Conservation (phyloP, 2,888 invertebrate genomes). For the Hypsopygia costalis region DNA sequence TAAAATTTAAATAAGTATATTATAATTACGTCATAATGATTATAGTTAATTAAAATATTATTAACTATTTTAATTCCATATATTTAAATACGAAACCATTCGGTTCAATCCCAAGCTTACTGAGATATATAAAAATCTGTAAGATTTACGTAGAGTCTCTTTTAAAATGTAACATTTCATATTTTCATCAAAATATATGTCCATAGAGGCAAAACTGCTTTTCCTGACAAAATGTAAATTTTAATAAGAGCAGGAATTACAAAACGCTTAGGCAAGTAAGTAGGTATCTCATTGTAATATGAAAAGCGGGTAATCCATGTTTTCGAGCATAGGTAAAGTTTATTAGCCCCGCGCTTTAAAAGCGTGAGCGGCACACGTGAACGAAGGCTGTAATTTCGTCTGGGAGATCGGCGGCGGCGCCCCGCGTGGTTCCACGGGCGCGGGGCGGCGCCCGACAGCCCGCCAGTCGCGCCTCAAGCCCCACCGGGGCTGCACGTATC, state of each 20-base stretch:
- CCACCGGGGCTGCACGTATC: constrained; percentile 71
- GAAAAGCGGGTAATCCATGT: constrained; percentile 34
- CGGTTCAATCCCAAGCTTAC: no score
- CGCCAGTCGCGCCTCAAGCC: constrained; percentile 72
- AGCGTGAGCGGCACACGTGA: constrained; percentile 46
- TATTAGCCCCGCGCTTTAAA: constrained; percentile 53
- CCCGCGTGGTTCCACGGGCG: constrained; percentile 58
- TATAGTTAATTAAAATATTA: no score
- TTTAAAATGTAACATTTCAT: no score
- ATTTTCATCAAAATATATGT: no score
- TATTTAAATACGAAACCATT: no score
- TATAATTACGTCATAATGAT: no score
- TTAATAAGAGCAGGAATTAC: not conserved
- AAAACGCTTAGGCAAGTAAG: not conserved
- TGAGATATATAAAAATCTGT: no score
- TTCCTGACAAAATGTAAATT: no score
- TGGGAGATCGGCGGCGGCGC: constrained; percentile 53
- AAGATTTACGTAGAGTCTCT: no score
- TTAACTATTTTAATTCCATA: no score
- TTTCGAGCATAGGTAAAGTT: constrained; percentile 58
- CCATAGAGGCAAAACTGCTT: no score
- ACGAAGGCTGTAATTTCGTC: constrained; percentile 65
- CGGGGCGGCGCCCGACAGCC: constrained; percentile 67
- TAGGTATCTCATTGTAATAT: not conserved
- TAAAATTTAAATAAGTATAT: no score